Evolutionary conservation across 1,140 invertebrate species (phyloP).

Genomic region (Drosophila rhopaloa): DNA sequence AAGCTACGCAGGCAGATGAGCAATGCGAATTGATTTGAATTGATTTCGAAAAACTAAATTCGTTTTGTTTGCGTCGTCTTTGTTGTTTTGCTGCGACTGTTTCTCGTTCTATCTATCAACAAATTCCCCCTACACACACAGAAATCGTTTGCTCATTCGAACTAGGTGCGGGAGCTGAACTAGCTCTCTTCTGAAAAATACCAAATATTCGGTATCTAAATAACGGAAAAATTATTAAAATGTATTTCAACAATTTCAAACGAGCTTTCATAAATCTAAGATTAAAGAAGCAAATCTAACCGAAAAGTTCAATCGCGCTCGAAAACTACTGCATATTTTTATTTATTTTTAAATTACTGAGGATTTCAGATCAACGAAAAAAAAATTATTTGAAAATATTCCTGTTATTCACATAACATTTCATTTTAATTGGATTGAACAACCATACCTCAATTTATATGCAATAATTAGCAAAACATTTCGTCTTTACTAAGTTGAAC

Average conservation of each 20-base stretch:
- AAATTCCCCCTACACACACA: slow-evolving; percentile 30
- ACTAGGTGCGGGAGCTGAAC: slow-evolving; percentile 9
- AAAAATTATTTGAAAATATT: too few relatives aligned
- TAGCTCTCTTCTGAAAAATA: not conserved
- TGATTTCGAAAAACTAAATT: slow-evolving; percentile 24
- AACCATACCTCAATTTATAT: too few relatives aligned
- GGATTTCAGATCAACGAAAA: too few relatives aligned
- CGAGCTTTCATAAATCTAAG: too few relatives aligned
- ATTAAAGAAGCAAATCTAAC: too few relatives aligned
- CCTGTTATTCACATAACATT: too few relatives aligned
- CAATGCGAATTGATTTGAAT: slow-evolving; percentile 28
- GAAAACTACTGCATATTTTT: too few relatives aligned
- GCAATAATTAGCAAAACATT: too few relatives aligned
- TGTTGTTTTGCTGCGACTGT: slow-evolving; percentile 48
- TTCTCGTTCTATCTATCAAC: slow-evolving; percentile 50
- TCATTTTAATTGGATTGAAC: too few relatives aligned
- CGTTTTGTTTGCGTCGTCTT: slow-evolving; percentile 37
- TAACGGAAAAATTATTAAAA: not conserved
- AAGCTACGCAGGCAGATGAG: slow-evolving; percentile 13
- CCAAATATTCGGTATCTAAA: not conserved
- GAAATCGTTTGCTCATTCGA: slow-evolving; percentile 1
- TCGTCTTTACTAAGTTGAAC: too few relatives aligned
- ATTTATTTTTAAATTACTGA: too few relatives aligned
- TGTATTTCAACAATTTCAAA: not conserved
- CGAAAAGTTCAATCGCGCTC: too few relatives aligned